phyloP scores from a whole-genome alignment of 2,797 vertebrate genomes.

The Chloroceryle amazona region DNA sequence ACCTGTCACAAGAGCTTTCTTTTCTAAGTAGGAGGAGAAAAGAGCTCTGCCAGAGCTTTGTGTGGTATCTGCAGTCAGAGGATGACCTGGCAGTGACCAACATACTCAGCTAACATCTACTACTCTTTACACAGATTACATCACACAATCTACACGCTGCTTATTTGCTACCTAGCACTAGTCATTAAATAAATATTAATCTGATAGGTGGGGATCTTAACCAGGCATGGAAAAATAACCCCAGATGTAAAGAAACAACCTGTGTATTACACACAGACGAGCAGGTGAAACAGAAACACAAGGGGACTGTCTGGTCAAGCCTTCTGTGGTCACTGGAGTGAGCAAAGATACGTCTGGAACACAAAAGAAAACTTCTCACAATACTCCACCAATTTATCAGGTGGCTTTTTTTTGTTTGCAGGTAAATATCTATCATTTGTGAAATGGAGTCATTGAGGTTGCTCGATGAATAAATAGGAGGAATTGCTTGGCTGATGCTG shows the following conservation, averaged over 20 bases:
- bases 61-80: neutral
- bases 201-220: neutral
- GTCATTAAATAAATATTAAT: conserved; percentile 69
- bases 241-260: conserved; percentile 36
- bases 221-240: conserved; percentile 26
- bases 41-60: neutral
- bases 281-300: neutral
- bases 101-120: neutral
- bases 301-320: neutral
- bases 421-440: neutral
- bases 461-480: neutral
- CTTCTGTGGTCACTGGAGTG: neutral
- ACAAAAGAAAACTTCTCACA: neutral
- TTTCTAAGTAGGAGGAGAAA: neutral
- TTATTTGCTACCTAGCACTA: conserved; percentile 57
- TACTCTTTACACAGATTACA: neutral
- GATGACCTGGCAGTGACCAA: neutral
- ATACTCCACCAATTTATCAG: neutral
- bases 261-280: neutral
- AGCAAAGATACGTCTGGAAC: neutral
- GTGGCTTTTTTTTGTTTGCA: neutral
- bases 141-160: conserved; percentile 25
- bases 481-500: neutral
- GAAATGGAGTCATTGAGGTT: neutral
- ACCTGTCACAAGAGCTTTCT: neutral